Base-by-base conservation (phyloP, 23 tunicate species). In the Corella eumyota region DNA sequence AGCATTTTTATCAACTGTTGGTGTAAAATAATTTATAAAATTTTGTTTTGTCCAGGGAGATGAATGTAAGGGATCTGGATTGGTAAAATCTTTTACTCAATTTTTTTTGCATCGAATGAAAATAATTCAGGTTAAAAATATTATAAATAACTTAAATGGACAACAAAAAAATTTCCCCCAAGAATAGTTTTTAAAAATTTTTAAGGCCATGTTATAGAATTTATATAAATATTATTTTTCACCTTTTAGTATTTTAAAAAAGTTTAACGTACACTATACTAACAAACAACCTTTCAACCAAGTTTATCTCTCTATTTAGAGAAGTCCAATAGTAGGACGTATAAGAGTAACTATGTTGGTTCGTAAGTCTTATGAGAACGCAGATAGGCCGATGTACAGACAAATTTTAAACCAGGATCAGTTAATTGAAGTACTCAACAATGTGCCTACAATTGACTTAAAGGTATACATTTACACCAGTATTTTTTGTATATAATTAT, bases 71-170 rank as follows among this genome's bases (percentile, higher is more conserved):
- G 95, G 95, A 4, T 76, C 95, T 23, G 58, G 74, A 15, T 34
- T 85, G 78, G 54, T 85, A 30, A 74, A 67, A 70, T 78, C 95
- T 25, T 85, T 85, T 77, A 45, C 74, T 0, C 64, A 85, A 47
- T 85, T 80, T 29, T 76, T 76, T 46, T 64, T 85, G 0, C 84
- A 85, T 55, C 35, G 95, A 58, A 34, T 85, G 74, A 65, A 54
- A 57, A 62, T 85, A 30, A 15, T 20, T 6, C 61, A 72, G 60
- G 62, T 30, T 15, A 60, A 28, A 19, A 2, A 34, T 17, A 22
- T n/a, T 15, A 11, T 40, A 15, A 15, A 40, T 40, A n/a, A n/a
- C n/a, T n/a, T n/a, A n/a, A n/a, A n/a, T n/a, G n/a, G n/a, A n/a
- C n/a, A n/a, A n/a, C n/a, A n/a, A n/a, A n/a, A n/a, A n/a, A n/a